Evolutionary conservation across 1,140 invertebrate species (phyloP), one percentile per base, ranked within the genome.

Genomic region (Aricia agestis): DNA sequence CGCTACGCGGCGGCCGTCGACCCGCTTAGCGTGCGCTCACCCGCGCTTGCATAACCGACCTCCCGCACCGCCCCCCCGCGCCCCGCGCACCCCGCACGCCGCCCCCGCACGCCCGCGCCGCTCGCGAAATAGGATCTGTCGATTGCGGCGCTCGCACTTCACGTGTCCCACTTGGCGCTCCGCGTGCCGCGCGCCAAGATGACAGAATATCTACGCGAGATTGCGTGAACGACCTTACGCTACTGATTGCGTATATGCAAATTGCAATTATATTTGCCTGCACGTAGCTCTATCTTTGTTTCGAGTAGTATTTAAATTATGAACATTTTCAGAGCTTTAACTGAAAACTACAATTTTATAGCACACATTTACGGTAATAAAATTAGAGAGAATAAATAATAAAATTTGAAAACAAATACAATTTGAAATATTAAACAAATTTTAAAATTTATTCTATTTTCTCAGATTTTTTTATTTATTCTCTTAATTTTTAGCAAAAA

Each of bases 31-130:
- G 86, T 82, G 86, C 87, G 84, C 85, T 92, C 87, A 90, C 87
- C 89, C 90, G 85, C 81, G 85, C 89, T 92, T 92, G 90, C 91
- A 91, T 92, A 92, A 91, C 90, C 84, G 81, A 84, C 83, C 85
- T 83, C 83, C 82, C 84, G 82, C 83, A 81, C 81, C 78, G 77
- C 25, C 25, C 76, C 76, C 76, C 74, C 78, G 78, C 78, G 75
- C 78, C 70, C 68, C 73, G 69, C 75, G 78, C 74, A 71, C 25
- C 82, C 78, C 74, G 78, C 76, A 66, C 67, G 76, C 76, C 70
- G 52, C 72, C 42, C 77, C 72, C 76, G 81, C 70, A 73, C 73
- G 75, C 75, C 69, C 78, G 78, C 72, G 58, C 71, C 77, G 70
- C 77, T 78, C 73, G 76, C 81, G 79, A 86, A 86, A 86, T 88